Evolutionary conservation across 2,797 vertebrate species (phyloP).

Genomic region (Crocodylus rhombifer): DNA sequence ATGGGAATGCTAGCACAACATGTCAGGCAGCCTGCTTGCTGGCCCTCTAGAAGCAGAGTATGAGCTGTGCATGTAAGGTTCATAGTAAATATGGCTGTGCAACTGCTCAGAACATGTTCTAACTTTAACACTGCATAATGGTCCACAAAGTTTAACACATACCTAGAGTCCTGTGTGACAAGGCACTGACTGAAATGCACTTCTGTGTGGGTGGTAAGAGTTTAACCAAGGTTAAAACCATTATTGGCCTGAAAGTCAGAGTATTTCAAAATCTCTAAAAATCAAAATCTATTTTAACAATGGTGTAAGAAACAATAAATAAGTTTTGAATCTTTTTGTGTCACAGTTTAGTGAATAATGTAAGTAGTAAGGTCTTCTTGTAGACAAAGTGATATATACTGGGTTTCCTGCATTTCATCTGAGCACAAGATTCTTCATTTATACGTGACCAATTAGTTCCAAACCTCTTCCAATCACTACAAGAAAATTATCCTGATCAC

Average conservation of each 20-base stretch:
- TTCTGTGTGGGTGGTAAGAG: background rate
- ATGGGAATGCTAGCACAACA: no score
- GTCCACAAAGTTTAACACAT: no score
- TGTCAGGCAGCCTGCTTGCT: no score
- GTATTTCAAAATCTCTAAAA: background rate
- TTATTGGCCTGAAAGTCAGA: background rate
- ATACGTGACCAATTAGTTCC: background rate
- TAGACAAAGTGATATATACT: background rate
- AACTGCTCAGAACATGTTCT: no score
- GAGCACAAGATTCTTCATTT: background rate
- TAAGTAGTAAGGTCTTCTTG: fast-evolving
- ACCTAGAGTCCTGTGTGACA: no score
- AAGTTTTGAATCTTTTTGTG: background rate
- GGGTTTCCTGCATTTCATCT: background rate
- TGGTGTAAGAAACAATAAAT: background rate
- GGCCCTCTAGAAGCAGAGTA: no score
- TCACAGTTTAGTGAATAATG: background rate
- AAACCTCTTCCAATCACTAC: background rate
- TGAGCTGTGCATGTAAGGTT: no score
- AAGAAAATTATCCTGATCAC: background rate
- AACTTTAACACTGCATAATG: no score
- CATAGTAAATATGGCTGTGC: no score
- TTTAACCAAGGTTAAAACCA: conserved; percentile 4
- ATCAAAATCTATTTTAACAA: conserved; percentile 14
- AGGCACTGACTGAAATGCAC: no score